phyloP scores from a whole-genome alignment of 2,888 invertebrate genomes.

The Drosophila affinis region DNA sequence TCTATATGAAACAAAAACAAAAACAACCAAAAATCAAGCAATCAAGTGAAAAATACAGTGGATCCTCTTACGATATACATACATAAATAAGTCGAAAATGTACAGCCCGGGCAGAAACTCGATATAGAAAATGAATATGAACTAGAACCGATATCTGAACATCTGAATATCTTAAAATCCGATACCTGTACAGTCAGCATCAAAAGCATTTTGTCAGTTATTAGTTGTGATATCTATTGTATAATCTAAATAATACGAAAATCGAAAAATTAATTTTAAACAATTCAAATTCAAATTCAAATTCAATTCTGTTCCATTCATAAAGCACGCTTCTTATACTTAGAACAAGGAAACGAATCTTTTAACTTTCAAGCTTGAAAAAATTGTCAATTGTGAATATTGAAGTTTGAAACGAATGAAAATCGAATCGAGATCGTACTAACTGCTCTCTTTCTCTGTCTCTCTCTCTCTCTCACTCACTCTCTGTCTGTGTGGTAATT shows the following conservation, averaged over 20 bases:
- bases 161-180: slow-evolving; percentile 21
- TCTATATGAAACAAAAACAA: slow-evolving; percentile 41
- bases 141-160: slow-evolving; percentile 52
- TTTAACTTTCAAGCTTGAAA: slow-evolving; percentile 33
- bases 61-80: not conserved
- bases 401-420: slow-evolving; percentile 42
- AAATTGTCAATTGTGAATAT: slow-evolving; percentile 42
- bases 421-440: slow-evolving; percentile 64
- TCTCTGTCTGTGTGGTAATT: slow-evolving; percentile 65
- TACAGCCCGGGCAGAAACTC: slow-evolving; percentile 22
- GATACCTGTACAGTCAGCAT: slow-evolving; percentile 81
- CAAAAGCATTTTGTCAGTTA: slow-evolving; percentile 85
- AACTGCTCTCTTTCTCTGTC: slow-evolving; percentile 64
- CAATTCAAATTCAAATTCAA: slow-evolving; percentile 36
- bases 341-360: slow-evolving; percentile 43
- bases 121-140: slow-evolving; percentile 28
- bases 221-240: slow-evolving; percentile 63
- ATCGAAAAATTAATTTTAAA: slow-evolving; percentile 50
- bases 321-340: slow-evolving; percentile 73
- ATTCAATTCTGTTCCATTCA: slow-evolving; percentile 66
- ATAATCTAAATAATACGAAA: slow-evolving; percentile 32
- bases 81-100: slow-evolving; percentile 29
- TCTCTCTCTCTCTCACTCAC: slow-evolving; percentile 44
- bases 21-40: slow-evolving; percentile 44
- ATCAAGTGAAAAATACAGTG: slow-evolving; percentile 45